Evolutionary conservation across 2,797 vertebrate genomes (phyloP).

Genomic region (Pangasius macronema): DNA sequence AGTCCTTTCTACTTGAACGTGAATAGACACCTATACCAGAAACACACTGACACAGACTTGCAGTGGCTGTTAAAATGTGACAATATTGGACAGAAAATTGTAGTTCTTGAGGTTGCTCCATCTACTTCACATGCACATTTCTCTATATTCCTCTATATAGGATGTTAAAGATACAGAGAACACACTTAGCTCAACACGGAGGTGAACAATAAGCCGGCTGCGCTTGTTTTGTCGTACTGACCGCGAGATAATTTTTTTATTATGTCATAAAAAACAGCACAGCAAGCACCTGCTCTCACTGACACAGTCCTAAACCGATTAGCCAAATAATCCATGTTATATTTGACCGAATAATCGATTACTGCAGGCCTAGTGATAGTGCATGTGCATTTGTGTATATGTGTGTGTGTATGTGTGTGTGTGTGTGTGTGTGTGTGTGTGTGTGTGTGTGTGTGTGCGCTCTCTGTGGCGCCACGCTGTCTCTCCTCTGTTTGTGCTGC

Average conservation of each 20-base stretch:
- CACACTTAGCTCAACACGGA: neutral
- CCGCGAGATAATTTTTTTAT: neutral
- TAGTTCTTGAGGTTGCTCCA: neutral
- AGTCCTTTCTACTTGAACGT: neutral
- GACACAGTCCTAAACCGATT: constrained; percentile 6
- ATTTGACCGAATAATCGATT: constrained; percentile 25
- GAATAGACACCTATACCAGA: neutral
- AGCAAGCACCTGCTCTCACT: neutral
- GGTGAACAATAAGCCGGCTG: neutral
- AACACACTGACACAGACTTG: neutral
- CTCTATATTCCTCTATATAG: too few relatives aligned
- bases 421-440: constrained; percentile 34
- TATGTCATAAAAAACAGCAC: constrained; percentile 4
- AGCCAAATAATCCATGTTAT: constrained; percentile 29
- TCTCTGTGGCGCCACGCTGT: constrained; percentile 64
- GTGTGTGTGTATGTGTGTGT: constrained; percentile 36
- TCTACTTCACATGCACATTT: neutral
- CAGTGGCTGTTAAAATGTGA: too few relatives aligned
- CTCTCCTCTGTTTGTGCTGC: constrained; percentile 67
- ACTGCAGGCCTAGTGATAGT: constrained; percentile 23
- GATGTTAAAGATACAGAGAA: too few relatives aligned
- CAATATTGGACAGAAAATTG: neutral
- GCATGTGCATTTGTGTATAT: constrained; percentile 14
- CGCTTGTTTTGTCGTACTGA: neutral
- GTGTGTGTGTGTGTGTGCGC: constrained; percentile 37